These are phyloP conservation scores for Ptilonorhynchus violaceus DNA, from an alignment of 2,113 vertebrate species.

Conservation along the genomic window DNA sequence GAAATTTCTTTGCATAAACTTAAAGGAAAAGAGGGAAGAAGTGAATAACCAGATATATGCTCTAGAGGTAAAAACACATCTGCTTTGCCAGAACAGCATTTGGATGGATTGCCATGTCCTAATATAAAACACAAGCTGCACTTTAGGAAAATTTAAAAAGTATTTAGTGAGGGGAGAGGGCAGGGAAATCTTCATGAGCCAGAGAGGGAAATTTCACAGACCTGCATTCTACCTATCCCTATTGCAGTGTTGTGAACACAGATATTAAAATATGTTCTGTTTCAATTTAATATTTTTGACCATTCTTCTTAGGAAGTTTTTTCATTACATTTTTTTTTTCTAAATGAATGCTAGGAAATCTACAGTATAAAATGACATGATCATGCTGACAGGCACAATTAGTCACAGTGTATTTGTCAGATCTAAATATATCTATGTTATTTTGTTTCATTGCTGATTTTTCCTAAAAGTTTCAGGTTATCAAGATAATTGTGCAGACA, in stretches of 20 bases:
- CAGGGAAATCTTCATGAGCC: fast-evolving
- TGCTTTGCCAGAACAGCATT: background rate
- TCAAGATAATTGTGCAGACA: background rate
- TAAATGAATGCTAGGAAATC: background rate
- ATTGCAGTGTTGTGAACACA: background rate
- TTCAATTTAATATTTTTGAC: background rate
- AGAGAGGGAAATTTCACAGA: background rate
- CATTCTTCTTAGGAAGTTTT: background rate
- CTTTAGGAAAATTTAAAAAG: background rate
- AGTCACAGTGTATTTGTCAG: background rate
- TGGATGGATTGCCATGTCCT: background rate
- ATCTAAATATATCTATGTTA: background rate
- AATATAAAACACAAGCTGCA: background rate
- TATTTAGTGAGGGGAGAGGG: background rate
- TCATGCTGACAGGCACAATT: background rate
- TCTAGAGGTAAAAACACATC: background rate
- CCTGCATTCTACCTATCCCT: background rate
- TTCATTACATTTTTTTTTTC: background rate
- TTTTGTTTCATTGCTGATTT: background rate
- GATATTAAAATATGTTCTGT: background rate
- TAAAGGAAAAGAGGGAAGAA: background rate
- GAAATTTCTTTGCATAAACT: background rate
- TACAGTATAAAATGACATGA: background rate
- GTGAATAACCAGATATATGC: background rate
- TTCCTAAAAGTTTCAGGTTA: background rate